A percentile compares a stretch with the other conserved stretches of the same genome.
These are phyloP conservation scores for Platycercus adscitus DNA, from an alignment of 2,113 vertebrate species.

Conservation along the genomic window DNA sequence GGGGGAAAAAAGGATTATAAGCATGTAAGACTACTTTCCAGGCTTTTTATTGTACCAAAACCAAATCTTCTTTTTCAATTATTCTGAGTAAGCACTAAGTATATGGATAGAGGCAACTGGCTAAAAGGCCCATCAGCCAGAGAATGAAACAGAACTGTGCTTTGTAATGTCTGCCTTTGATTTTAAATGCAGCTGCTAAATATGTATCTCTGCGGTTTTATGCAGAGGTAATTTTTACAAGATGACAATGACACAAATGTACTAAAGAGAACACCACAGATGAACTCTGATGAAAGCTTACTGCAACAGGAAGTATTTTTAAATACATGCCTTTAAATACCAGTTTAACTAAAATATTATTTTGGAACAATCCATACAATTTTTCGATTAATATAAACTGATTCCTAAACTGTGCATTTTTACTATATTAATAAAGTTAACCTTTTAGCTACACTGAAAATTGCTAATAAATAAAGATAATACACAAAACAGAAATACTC, in stretches of 20 bases:
- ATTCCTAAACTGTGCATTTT: neutral
- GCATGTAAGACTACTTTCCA: neutral
- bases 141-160: neutral
- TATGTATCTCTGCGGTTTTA: neutral
- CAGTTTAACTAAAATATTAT: neutral
- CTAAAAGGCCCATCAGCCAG: neutral
- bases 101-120: neutral
- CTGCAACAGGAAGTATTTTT: neutral
- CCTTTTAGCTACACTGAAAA: neutral
- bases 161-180: neutral
- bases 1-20: neutral
- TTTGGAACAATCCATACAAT: neutral
- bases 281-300: neutral
- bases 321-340: neutral
- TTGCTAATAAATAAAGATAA: neutral
- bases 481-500: neutral
- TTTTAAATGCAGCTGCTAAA: neutral
- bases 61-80: neutral
- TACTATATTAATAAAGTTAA: neutral
- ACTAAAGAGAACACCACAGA: neutral
- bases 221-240: neutral
- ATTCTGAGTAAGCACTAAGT: neutral
- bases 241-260: neutral
- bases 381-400: neutral
- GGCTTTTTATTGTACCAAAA: neutral